Base-by-base conservation (phyloP, 2,113 vertebrate genomes). In the Archocentrus centrarchus region DNA sequence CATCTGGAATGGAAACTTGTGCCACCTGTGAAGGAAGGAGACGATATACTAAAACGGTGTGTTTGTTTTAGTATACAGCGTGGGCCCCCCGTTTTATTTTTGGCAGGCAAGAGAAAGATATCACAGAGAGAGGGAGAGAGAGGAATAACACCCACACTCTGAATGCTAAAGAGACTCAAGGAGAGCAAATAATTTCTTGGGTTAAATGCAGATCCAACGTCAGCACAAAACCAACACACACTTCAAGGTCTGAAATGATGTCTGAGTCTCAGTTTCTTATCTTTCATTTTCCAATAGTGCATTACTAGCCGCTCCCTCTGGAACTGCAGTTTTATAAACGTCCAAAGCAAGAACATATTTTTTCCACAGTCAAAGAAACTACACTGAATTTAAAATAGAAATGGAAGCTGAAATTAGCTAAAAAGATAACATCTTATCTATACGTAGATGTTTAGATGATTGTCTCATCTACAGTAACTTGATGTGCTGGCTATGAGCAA, bases 51-150 rank as follows among this genome's bases (percentile, higher is more conserved):
- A 83, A 76, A 86, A 78, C 76, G 63, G 63, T 3, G 77, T 70
- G 85, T 92, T 93, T 92, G 88, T 91, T 89, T 90, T 82, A 76
- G 84, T 59, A 76, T 62, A 57, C 73, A 87, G 88, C 81, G 87
- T 90, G 90, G 90, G 85, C 80, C 77, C 80, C 15, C 0, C 0
- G 75, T 39, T 77, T 83, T 93, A 93, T 93, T 94, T 92, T 90
- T 64, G 78, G 84, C 83, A 91, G 44, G 44, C 55, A 59, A 20
- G 59, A 83, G 62, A 85, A 82, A 84, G 35, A 82, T 58, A 73
- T 85, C 77, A 80, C 30, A 59, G 53, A 30, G 60, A 11, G 70
- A n/a, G 50, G 58, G 44, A 59, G 53, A 30, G 60, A 11, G 70
- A n/a, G 50, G 58, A 53, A 86, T 85, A 11, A 84, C 77, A 17